Evolutionary conservation across 2,113 vertebrate species (phyloP), one percentile per base, ranked within the genome.

Genomic region (Muntiacus muntjak): DNA sequence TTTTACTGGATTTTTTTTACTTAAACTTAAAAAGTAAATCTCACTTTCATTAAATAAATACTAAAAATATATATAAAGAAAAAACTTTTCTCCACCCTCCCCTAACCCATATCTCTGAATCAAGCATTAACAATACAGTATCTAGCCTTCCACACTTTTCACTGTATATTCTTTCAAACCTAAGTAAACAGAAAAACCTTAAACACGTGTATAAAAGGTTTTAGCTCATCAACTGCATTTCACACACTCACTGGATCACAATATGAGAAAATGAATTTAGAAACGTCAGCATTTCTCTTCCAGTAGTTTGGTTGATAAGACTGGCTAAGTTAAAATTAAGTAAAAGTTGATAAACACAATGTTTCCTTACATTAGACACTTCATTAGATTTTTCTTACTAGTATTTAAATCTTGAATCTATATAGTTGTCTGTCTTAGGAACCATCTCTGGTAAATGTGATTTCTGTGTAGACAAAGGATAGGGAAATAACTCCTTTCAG

Each of bases 401-500:
- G n/a, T 19, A 54, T 4, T 81, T 60, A 88, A 40, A 83, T 94
- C 90, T 33, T n/a, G 28, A 89, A 43, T 81, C 47, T 88, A 17
- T 4, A 2, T 5, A 16, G 13, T 57, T 47, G 19, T 50, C 45
- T 97, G 79, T 71, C 47, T 78, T 90, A 21, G 50, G 79, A 93
- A 91, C 50, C 2, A 87, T 67, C 43, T 64, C 58, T 57, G 28
- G 50, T 90, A 95, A 90, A 93, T 33, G 58, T 36, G n/a, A 16
- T 60, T 93, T 79, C 67, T 76, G 0, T 16, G 7, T 71, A 95
- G 78, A 93, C 54, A 89, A 78, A 98, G 25, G 54, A 84, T 89
- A 88, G 93, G 78, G 43, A 71, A 96, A 62, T 58, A 36, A 71
- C 13, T 98, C 12, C n/a, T 90, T 94, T 87, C 55, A 86, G 30